Evolutionary conservation across 2,888 invertebrate genomes (phyloP), one percentile per base, ranked within the genome.

Genomic region (Lasioglossum calceatum): DNA sequence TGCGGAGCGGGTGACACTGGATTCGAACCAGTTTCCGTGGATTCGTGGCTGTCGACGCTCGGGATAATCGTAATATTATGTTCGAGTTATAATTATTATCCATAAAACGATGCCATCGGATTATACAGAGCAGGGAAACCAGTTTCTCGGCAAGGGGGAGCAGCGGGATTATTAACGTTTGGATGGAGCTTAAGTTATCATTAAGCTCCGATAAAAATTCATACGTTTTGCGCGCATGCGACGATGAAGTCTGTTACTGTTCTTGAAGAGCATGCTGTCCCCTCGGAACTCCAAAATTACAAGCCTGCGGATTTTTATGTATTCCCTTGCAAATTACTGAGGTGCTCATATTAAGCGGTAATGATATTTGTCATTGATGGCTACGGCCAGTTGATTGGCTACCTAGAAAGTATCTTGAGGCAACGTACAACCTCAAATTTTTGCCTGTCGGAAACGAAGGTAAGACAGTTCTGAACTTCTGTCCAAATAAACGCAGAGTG

Each of bases 41-140:
- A 8, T 67, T 19, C 67, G 36, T 32, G 2, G 64, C 3, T 32
- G 36, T 19, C 67, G 16, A 36, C 8, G 19, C 8, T 8, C 7
- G 1, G 67, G 67, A 36, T 67, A 36, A 67, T 36, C 67, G 67
- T 67, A 36, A 67, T 67, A 36, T 67, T 36, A 36, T 8, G 36
- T 36, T 67, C 19, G 8, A 67, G 36, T 67, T 67, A 67, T 67
- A 67, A 67, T 67, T 36, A 67, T 67, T 67, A 67, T 67, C 19
- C 67, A 19, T 67, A 19, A 67, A 32, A 36, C 67, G 67, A 67
- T 36, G 67, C 67, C 10, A 7, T 67, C 32, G 67, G 19, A 67
- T 36, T 67, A 67, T 19, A 67, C 36, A 0, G 67, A 5, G 36
- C 36, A 19, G 32, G 8, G 32, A 32, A 36, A 36, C 67, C 67